Evolutionary conservation across 1,140 invertebrate species (phyloP), one percentile per base, ranked within the genome.

Genomic region (Pogonomyrmex californicus): DNA sequence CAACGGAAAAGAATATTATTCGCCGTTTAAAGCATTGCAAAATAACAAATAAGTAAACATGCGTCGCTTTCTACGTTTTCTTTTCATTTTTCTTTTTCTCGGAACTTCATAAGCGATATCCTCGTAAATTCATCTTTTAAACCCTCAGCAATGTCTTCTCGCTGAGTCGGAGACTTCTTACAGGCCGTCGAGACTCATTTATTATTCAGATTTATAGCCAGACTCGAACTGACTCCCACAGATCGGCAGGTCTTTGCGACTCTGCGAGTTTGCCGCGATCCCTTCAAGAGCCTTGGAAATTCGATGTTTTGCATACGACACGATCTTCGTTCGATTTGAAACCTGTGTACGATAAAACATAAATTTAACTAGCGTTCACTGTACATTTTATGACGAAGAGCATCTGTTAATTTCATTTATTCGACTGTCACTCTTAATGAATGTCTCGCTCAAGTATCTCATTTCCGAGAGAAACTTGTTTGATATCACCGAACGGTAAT

Each of bases 121-220:
- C 87, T 89, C 91, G 93, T 94, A 94, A 94, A 94, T 94, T 94
- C 91, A 93, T 94, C 92, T 93, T 91, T 91, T 88, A 91, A 91
- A 87, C 91, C 90, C 65, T 91, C 91, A 91, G 90, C 87, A 91
- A 88, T 85, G 91, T 93, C 92, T 92, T 90, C 88, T 92, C 89
- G 89, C 90, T 93, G 92, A 93, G 92, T 91, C 94, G 94, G 94
- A 94, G 92, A 95, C 94, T 95, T 95, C 95, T 95, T 95, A 95
- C 93, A 95, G 94, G 94, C 94, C 94, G 94, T 95, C 92, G 94
- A 92, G 92, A 93, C 92, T 95, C 95, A 93, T 95, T 95, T 95
- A 95, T 95, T 95, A 95, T 95, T 95, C 94, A 95, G 95, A 95
- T 95, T 95, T 95, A 95, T 95, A 95, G 95, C 93, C 93, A 90